phyloP scores from a whole-genome alignment of 2,113 vertebrate species.

The Plectropomus leopardus region DNA sequence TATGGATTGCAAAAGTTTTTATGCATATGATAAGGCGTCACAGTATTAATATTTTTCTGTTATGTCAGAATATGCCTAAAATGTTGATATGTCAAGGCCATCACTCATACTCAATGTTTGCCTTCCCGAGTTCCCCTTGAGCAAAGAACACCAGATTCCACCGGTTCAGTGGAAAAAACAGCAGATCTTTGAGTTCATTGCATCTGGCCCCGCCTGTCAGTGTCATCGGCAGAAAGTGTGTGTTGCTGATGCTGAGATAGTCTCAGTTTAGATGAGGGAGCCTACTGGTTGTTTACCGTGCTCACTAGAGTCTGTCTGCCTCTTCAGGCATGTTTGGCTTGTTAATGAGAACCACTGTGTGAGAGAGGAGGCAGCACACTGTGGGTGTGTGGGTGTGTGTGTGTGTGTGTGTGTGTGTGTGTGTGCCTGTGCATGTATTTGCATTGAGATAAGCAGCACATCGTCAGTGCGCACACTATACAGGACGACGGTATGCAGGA shows the following conservation, averaged over 20 bases:
- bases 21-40: not conserved
- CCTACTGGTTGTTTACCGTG: constrained; percentile 80
- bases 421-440: constrained; percentile 70
- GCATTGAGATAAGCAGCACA: constrained; percentile 67
- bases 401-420: constrained; percentile 32
- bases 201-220: constrained; percentile 48
- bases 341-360: constrained; percentile 81
- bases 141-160: not conserved
- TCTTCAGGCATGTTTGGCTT: constrained; percentile 85
- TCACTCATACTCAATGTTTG: not conserved
- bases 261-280: constrained; percentile 74
- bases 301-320: constrained; percentile 82
- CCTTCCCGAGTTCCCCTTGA: not conserved
- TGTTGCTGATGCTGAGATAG: constrained; percentile 63
- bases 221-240: constrained; percentile 37
- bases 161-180: constrained; percentile 2
- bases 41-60: not conserved
- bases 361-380: constrained; percentile 66
- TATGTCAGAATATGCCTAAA: not conserved
- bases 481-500: constrained; percentile 35
- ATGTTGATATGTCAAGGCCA: not conserved
- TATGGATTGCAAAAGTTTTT: not conserved
- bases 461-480: constrained; percentile 30
- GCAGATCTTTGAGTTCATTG: constrained; percentile 25
- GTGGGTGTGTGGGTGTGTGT: constrained; percentile 70